A percentile compares a stretch with the other conserved stretches of the same genome.
Evolutionary conservation across 2,888 invertebrate genomes (phyloP).

Genomic region (Patella depressa): DNA sequence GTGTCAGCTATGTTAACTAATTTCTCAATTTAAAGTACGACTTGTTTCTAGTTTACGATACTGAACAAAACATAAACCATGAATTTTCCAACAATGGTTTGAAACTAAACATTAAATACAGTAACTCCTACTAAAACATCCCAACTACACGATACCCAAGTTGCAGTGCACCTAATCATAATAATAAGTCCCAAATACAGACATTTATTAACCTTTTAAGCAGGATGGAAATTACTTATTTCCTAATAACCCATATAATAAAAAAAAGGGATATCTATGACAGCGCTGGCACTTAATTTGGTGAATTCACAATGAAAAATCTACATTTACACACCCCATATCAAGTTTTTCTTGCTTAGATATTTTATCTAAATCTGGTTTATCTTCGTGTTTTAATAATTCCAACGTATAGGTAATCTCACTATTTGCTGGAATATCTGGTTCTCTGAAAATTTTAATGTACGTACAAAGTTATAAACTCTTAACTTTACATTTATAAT

Average conservation of each 20-base stretch:
- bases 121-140: too few species aligned
- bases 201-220: too few species aligned
- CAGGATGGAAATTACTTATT: too few species aligned
- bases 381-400: conserved; percentile 79
- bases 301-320: too few species aligned
- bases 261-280: too few species aligned
- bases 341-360: conserved; percentile 79
- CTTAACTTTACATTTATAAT: too few species aligned
- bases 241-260: too few species aligned
- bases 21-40: not conserved
- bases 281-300: too few species aligned
- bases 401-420: conserved; percentile 81
- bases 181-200: not conserved
- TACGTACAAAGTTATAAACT: too few species aligned
- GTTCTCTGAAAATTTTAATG: conserved; percentile 68
- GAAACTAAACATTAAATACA: too few species aligned
- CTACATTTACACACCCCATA: conserved; percentile 78
- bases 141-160: too few species aligned
- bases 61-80: not conserved
- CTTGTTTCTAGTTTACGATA: not conserved
- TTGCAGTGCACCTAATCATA: not conserved
- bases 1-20: not conserved
- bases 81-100: too few species aligned
- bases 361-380: conserved; percentile 78
- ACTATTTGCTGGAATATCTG: conserved; percentile 79